Conservation (phyloP, 2,797 vertebrate species). For the Bufotes viridis region DNA sequence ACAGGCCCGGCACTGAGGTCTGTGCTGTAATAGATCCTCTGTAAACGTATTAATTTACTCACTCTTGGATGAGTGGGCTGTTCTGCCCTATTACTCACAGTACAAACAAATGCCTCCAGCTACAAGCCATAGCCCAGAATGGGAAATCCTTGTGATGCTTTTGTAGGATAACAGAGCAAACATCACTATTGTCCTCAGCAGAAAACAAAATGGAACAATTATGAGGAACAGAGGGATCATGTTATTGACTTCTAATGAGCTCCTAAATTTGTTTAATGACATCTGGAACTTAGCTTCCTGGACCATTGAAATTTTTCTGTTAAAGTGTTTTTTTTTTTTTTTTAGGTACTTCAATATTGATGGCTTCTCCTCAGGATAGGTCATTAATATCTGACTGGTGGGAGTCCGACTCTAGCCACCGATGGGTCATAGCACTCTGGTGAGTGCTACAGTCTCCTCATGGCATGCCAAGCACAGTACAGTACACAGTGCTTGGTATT, state of each 20-base stretch:
- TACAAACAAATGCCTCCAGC: conserved; percentile 37
- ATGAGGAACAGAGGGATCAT: not conserved
- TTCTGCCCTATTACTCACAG: conserved; percentile 37
- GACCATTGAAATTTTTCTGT: not conserved
- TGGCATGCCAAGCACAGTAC: too few relatives aligned
- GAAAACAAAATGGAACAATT: conserved; percentile 42
- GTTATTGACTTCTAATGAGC: not conserved
- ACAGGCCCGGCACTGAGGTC: conserved; percentile 20
- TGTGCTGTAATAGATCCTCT: conserved; percentile 47
- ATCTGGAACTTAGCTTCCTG: not conserved
- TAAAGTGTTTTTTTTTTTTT: not conserved
- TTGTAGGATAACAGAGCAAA: conserved; percentile 42
- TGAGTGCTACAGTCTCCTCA: too few relatives aligned
- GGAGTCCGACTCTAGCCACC: too few relatives aligned
- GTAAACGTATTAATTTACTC: conserved; percentile 47
- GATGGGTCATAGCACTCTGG: too few relatives aligned
- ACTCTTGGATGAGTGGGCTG: conserved; percentile 38
- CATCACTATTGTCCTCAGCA: conserved; percentile 36
- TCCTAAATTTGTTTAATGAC: too few relatives aligned
- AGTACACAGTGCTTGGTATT: too few relatives aligned
- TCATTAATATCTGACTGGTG: too few relatives aligned
- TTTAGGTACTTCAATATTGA: not conserved
- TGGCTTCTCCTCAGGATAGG: not conserved
- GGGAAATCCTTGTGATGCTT: conserved; percentile 36
- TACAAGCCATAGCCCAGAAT: not conserved